phyloP scores from a whole-genome alignment of 2,888 invertebrate species.

The Oasisia sp. region DNA sequence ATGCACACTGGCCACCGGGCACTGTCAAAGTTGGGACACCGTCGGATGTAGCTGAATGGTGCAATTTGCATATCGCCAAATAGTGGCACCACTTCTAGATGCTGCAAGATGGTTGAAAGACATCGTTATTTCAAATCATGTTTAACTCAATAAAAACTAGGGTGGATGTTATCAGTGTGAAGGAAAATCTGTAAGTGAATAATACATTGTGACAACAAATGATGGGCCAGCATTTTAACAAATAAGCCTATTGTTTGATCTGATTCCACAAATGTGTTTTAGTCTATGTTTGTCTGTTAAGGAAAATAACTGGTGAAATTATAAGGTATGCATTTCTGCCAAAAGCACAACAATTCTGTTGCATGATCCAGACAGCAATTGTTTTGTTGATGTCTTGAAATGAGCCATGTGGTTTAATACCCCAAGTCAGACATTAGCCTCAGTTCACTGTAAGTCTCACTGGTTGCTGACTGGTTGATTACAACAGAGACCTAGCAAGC shows the following conservation, averaged over 20 bases:
- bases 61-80: slow-evolving; percentile 99
- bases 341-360: no score
- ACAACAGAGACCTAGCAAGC: background rate
- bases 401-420: no score
- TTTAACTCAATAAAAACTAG: background rate
- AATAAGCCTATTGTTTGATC: no score
- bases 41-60: slow-evolving; percentile 95
- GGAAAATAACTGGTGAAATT: no score
- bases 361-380: no score
- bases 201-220: background rate
- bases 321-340: no score
- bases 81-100: slow-evolving; percentile 68
- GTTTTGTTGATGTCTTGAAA: no score
- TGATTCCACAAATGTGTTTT: no score
- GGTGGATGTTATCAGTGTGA: background rate
- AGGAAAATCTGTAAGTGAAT: background rate
- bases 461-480: background rate
- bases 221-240: no score
- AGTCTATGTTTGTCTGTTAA: no score
- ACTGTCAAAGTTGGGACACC: slow-evolving; percentile 66
- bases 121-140: background rate
- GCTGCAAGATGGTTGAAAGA: slow-evolving; percentile 41
- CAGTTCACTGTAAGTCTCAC: no score
- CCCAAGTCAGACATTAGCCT: no score
- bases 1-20: slow-evolving; percentile 62